Conservation (phyloP, 2,888 invertebrate genomes). For the Acanthoscelides obtectus region DNA sequence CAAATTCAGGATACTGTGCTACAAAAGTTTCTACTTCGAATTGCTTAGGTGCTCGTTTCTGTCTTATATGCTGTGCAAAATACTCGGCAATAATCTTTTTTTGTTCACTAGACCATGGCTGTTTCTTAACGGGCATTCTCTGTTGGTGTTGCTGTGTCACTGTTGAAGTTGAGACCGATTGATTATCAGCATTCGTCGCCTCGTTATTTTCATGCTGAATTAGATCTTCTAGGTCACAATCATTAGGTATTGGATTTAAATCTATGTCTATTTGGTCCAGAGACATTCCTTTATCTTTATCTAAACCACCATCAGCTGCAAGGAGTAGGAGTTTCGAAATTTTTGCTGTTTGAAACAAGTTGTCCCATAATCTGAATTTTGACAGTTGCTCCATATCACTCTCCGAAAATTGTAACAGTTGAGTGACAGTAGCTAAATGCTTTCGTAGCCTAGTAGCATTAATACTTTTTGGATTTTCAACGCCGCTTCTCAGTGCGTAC, state of each 20-base stretch:
- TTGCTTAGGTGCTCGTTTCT: slow-evolving; percentile 6
- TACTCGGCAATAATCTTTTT: slow-evolving; percentile 6
- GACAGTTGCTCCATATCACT: slow-evolving; percentile 19
- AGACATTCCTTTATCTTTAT: slow-evolving; percentile 15
- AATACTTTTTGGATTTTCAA: slow-evolving; percentile 9
- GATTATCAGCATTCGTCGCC: too few species aligned
- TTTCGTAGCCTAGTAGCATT: slow-evolving; percentile 20
- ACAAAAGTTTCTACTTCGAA: slow-evolving; percentile 2
- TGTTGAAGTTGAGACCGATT: neutral
- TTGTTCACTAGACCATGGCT: slow-evolving; percentile 3
- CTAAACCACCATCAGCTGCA: slow-evolving; percentile 11
- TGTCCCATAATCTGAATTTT: slow-evolving; percentile 18
- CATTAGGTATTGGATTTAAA: slow-evolving; percentile 72
- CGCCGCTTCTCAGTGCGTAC: slow-evolving; percentile 17
- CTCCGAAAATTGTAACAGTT: slow-evolving; percentile 15
- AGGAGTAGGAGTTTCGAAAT: slow-evolving; percentile 17
- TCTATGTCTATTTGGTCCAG: slow-evolving; percentile 18
- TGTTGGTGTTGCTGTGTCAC: neutral
- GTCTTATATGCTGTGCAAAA: slow-evolving; percentile 8
- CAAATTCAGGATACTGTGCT: slow-evolving; percentile 5
- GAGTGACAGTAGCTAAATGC: slow-evolving; percentile 19
- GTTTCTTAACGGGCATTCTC: neutral
- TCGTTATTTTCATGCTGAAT: slow-evolving; percentile 43
- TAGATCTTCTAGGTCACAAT: slow-evolving; percentile 88
- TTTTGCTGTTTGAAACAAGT: slow-evolving; percentile 21